Evolutionary conservation across 2,113 vertebrate genomes (phyloP).

Genomic region (Ptilorrhoa leucosticta): DNA sequence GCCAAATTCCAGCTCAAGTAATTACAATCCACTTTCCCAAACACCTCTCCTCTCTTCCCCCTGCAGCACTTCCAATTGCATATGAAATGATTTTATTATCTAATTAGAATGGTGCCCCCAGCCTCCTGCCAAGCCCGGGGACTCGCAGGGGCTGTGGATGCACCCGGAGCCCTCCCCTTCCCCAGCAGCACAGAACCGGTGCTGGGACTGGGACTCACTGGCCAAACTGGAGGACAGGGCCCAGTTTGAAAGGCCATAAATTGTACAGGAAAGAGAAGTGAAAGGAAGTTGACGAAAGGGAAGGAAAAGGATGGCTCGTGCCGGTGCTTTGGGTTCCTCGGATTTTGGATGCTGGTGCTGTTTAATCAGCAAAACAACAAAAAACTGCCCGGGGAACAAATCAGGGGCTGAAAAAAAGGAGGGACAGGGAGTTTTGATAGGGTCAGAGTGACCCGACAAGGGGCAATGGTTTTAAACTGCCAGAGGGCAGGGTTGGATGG

Average conservation of each 20-base stretch:
- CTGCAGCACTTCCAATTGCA: constrained; percentile 45
- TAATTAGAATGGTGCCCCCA: constrained; percentile 35
- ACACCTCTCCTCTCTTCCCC: neutral
- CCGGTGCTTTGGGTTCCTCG: neutral
- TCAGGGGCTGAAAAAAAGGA: neutral
- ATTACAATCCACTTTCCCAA: constrained; percentile 49
- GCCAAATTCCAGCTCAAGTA: constrained; percentile 63
- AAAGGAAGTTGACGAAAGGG: neutral
- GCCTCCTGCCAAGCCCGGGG: neutral
- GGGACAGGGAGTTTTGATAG: neutral
- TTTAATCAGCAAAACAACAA: neutral
- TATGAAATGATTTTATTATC: constrained; percentile 52
- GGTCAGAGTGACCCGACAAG: neutral
- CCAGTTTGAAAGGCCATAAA: neutral
- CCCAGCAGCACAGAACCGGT: neutral
- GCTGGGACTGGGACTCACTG: neutral
- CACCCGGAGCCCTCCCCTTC: rapidly evolving
- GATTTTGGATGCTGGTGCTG: neutral
- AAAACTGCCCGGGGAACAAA: neutral
- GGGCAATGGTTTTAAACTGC: neutral
- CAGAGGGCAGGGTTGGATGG: neutral
- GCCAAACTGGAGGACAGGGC: neutral
- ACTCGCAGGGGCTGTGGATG: neutral
- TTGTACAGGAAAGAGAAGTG: neutral
- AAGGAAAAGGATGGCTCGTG: neutral